Base-by-base conservation (phyloP, 2,797 vertebrate species). In the Myotis myotis region DNA sequence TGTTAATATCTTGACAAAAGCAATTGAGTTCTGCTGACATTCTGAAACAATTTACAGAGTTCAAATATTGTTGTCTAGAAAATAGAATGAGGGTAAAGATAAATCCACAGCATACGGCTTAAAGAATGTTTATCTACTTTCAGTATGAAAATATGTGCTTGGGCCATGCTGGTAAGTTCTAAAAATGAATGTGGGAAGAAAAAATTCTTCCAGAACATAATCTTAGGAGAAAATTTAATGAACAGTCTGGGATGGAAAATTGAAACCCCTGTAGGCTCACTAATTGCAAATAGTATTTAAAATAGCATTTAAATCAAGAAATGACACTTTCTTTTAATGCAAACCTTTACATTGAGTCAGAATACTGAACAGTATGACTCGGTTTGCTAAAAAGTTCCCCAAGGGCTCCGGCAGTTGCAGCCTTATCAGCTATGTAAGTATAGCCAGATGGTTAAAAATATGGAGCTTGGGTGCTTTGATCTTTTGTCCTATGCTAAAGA, bases 1-100 rank as follows among this genome's bases (percentile, higher is more conserved):
- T 68, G 71, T 87, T 95, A 97, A 97, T 95, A 94, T 66, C 90
- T 94, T 91, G 82, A 96, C 82, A 94, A 95, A 97, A 96, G 86
- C 92, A 95, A 95, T 95, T 95, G 90, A 86, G 36, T 96, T 95
- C 64, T 88, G 64, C 51, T 96, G 70, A 91, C 71, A 94, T 91
- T 94, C 75, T 95, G 87, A 96, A 96, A 97, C 79, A 96, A 97
- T 96, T 97, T 97, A 86, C 33, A 16, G 49, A 91, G 86, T 90
- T 96, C 95, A 96, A 95, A 96, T 91, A 96, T 57, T 96, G 72
- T 92, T 81, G 79, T 89, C 80, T 87, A 36, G 41, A 96, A 97
- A 95, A 91, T 53, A 84, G 68, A 89, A 94, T 90, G 79, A 92
- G 41, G 30, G 19, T 87, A 89, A 94, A 96, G 74, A 95, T 93